phyloP scores from a whole-genome alignment of 1,140 invertebrate genomes.

The Tetragonula clypearis region DNA sequence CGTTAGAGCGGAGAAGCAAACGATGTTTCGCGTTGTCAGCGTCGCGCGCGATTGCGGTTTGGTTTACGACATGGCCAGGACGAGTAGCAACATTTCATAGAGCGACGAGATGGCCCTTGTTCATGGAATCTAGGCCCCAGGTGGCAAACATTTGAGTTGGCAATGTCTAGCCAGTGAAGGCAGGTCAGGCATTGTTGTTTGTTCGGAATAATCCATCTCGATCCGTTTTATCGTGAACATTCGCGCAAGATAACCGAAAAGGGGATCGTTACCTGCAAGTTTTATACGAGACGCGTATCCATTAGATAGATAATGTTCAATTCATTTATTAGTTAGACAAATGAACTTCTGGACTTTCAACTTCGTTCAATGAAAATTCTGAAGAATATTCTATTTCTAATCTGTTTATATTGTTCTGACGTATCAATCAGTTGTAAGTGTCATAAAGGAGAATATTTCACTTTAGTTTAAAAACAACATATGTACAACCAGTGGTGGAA shows the following conservation, averaged over 20 bases:
- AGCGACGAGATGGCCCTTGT: conserved; percentile 17
- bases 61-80: conserved; percentile 82
- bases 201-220: conserved; percentile 45
- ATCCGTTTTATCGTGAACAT: conserved; percentile 36
- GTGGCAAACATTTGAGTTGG: conserved; percentile 70
- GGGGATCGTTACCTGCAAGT: conserved; percentile 12
- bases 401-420: background rate
- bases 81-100: conserved; percentile 48
- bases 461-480: background rate
- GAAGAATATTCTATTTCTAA: background rate
- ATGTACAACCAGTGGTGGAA: background rate
- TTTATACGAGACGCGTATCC: conserved; percentile 17
- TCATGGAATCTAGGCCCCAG: conserved; percentile 31
- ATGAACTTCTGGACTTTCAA: background rate
- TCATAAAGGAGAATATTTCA: background rate
- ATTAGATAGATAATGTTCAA: background rate
- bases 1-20: conserved; percentile 22
- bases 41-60: conserved; percentile 93
- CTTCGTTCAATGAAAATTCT: background rate
- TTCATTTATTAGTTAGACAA: conserved; percentile 25
- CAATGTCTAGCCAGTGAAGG: conserved; percentile 24
- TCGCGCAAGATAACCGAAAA: background rate
- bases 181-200: conserved; percentile 61
- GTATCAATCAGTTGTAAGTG: background rate
- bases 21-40: conserved; percentile 48